Evolutionary conservation across 2,888 invertebrate genomes (phyloP), one percentile per base, ranked within the genome.

Genomic region (Spilosoma lubricipeda): DNA sequence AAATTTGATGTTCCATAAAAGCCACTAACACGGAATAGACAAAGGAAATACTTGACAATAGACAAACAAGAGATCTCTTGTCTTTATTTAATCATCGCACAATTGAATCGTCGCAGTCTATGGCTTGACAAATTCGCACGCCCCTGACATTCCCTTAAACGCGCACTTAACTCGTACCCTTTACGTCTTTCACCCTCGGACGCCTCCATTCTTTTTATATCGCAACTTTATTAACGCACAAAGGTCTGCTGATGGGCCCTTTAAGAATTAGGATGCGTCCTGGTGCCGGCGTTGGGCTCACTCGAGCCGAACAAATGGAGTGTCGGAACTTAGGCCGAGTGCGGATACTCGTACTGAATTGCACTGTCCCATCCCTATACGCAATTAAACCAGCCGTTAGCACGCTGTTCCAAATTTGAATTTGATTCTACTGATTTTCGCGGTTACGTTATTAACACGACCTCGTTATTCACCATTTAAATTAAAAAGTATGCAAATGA

Each of bases 151-250:
- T 90, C 92, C 87, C 95, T 94, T 95, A 95, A 95, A 95, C 93
- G 95, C 92, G 90, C 92, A 95, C 95, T 95, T 95, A 95, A 94
- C 90, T 88, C 91, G 89, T 94, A 95, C 95, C 95, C 95, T 94
- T 93, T 91, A 87, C 90, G 90, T 89, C 89, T 93, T 93, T 92
- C 93, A 94, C 95, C 95, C 95, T 95, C 91, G 94, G 95, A 94
- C 95, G 95, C 94, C 92, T 94, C 88, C 90, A 90, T 94, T 94
- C 95, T 95, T 95, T 95, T 95, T 95, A 95, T 95, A 95, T 95
- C 93, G 94, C 94, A 95, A 95, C 95, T 95, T 95, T 95, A 95
- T 95, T 95, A 95, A 95, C 95, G 95, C 92, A 95, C 95, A 95
- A 95, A 95, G 95, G 95, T 94, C 94, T 94, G 88, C 89, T 93